Evolutionary conservation across 2,888 invertebrate species (phyloP), one percentile per base, ranked within the genome.

Genomic region (Syritta pipiens): DNA sequence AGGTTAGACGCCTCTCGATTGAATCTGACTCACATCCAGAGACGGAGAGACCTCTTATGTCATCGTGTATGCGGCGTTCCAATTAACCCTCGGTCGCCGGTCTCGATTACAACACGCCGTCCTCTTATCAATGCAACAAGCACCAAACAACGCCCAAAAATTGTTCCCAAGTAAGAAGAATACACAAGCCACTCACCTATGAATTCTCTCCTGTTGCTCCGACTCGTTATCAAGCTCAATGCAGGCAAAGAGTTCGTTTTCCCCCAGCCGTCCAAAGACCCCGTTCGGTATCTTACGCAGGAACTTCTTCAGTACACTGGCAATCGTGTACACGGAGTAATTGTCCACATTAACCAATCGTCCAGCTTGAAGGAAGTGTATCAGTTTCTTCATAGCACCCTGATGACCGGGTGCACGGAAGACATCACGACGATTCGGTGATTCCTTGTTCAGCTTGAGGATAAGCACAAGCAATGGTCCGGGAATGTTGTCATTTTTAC

Each of bases 291-390:
- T 94, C 91, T 98, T 98, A 82, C 98, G 91, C 65, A 99, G 92
- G 90, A 99, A 99, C 90, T 98, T 98, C 91, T 99, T 99, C 81
- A 99, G 91, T 75, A 99, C 98, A 89, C 98, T 98, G 69, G 99
- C 98, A 85, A 99, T 97, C 20, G 99, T 99, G 89, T 98, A 98
- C 81, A 98, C 97, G 81, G 96, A 97, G 89, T 96, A 97, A 89
- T 97, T 97, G 88, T 96, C 96, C 86, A 97, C 96, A 89, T 97
- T 97, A 69, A 97, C 96, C 83, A 97, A 90, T 57, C 96, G 92
- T 35, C 97, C 97, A 74, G 95, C 94, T 89, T 96, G 96, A 82
- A 97, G 91, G 88, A 97, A 97, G 86, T 96, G 96, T 84, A 96
- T 95, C 32, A 97, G 91, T 88, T 96, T 96, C 88, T 97, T 97